Evolutionary conservation across 2,113 vertebrate species (phyloP).

Genomic region (Rhinoderma darwinii): DNA sequence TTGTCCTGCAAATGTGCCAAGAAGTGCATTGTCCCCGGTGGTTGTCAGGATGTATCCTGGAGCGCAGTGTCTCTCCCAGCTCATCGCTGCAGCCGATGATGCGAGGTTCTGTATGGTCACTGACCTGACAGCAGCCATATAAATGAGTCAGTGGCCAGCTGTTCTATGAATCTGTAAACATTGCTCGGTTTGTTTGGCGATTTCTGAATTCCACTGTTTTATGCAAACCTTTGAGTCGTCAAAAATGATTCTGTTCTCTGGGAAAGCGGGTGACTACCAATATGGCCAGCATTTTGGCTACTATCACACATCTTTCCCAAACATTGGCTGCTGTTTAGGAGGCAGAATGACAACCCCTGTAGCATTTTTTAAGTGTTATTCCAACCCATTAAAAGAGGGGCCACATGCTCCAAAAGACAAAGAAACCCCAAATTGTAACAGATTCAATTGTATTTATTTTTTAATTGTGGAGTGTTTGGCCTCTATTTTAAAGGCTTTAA

Average conservation of each 20-base stretch:
- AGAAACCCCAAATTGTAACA: too few species aligned
- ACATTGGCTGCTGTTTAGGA: neutral
- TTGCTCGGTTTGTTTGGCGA: neutral
- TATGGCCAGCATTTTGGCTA: neutral
- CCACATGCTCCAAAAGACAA: too few species aligned
- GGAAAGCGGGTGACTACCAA: neutral
- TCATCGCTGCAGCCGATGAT: neutral
- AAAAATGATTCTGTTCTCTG: neutral
- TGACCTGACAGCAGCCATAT: conserved; percentile 16
- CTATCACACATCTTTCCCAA: neutral
- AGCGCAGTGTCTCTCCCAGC: neutral
- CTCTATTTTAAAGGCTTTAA: too few species aligned
- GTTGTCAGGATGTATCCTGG: neutral
- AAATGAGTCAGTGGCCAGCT: neutral
- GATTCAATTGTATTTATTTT: too few species aligned
- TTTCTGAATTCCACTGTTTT: neutral
- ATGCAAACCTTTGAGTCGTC: neutral
- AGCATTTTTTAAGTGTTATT: too few species aligned
- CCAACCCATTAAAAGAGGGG: too few species aligned
- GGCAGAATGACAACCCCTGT: too few species aligned
- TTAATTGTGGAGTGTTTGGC: too few species aligned
- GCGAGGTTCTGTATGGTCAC: conserved; percentile 1
- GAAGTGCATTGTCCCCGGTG: conserved; percentile 13
- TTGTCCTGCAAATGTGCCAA: conserved; percentile 12
- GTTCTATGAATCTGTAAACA: neutral